phyloP scores from a whole-genome alignment of 1,140 invertebrate species.

The Lysiphlebus fabarum region DNA sequence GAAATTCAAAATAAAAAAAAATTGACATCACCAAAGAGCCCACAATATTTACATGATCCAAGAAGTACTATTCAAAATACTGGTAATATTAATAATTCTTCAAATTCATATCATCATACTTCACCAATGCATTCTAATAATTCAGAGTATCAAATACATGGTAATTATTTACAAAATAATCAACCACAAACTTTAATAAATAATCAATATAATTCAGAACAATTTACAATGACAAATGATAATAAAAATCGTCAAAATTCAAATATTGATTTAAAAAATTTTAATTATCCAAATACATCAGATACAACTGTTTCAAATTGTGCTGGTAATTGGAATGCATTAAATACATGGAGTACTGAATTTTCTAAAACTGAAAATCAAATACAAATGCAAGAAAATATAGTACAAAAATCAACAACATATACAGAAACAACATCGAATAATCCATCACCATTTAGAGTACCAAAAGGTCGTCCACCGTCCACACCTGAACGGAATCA shows the following conservation, averaged over 20 bases:
- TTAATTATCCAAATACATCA: slow-evolving; percentile 29
- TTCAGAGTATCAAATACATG: slow-evolving; percentile 29
- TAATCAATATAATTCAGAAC: slow-evolving; percentile 19
- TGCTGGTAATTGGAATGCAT: slow-evolving; percentile 32
- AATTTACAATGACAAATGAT: slow-evolving; percentile 21
- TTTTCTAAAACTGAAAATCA: slow-evolving; percentile 8
- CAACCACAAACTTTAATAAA: slow-evolving; percentile 26
- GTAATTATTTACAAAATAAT: too few species aligned
- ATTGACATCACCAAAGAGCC: too few species aligned
- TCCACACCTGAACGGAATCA: slow-evolving; percentile 55
- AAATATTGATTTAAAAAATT: slow-evolving; percentile 30
- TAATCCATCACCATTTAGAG: slow-evolving; percentile 61
- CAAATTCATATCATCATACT: slow-evolving; percentile 27
- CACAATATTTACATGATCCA: slow-evolving; percentile 18
- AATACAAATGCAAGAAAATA: not conserved
- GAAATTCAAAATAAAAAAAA: too few species aligned
- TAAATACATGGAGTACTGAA: slow-evolving; percentile 28
- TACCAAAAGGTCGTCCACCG: slow-evolving; percentile 65
- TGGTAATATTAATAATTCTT: slow-evolving; percentile 19
- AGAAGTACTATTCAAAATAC: slow-evolving; percentile 20
- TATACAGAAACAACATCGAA: slow-evolving; percentile 28
- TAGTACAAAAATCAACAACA: slow-evolving; percentile 27
- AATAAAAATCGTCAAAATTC: slow-evolving; percentile 29
- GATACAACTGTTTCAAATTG: slow-evolving; percentile 28
- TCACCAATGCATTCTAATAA: slow-evolving; percentile 26